A percentile compares a stretch with the other conserved stretches of the same genome.
Conservation (phyloP, 64 coral and sea anemone species). For the Porites australiensis region DNA sequence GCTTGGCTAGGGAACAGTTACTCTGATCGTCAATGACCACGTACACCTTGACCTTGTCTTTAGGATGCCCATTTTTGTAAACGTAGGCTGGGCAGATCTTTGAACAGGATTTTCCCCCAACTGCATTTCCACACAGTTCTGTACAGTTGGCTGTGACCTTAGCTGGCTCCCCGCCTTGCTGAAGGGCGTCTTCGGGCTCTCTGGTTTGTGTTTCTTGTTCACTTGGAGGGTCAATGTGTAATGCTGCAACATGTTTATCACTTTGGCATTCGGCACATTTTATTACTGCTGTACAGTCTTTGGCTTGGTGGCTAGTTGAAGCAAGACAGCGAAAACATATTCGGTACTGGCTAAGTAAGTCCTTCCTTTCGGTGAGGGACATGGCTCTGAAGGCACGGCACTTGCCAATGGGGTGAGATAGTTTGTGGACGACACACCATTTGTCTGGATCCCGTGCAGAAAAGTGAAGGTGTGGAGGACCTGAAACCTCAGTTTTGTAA, state of each 20-base stretch:
- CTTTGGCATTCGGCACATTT: no score
- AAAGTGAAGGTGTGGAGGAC: neutral
- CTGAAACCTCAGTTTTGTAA: neutral
- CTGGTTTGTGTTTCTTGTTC: neutral
- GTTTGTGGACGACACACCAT: conserved; percentile 58
- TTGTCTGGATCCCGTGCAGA: neutral
- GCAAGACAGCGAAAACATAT: conserved; percentile 65
- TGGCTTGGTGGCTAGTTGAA: conserved; percentile 25
- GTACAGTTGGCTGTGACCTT: conserved; percentile 46
- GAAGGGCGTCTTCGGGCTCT: conserved; percentile 6
- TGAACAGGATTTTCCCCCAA: conserved; percentile 53
- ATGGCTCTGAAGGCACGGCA: conserved; percentile 63
- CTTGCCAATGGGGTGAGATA: conserved; percentile 53
- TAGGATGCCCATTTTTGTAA: neutral
- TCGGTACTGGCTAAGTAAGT: conserved; percentile 30
- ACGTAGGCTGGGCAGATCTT: conserved; percentile 71
- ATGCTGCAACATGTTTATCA: conserved; percentile 45
- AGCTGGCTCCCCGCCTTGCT: conserved; percentile 32
- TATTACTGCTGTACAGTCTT: no score
- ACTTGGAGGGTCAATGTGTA: neutral
- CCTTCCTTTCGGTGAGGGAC: conserved; percentile 28
- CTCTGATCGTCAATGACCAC: conserved; percentile 62
- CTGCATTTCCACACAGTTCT: conserved; percentile 20
- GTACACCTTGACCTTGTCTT: conserved; percentile 58
- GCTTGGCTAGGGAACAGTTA: conserved; percentile 39